These are phyloP conservation scores for Microcaecilia unicolor DNA, from an alignment of 2,797 vertebrate species.

Conservation along the genomic window DNA sequence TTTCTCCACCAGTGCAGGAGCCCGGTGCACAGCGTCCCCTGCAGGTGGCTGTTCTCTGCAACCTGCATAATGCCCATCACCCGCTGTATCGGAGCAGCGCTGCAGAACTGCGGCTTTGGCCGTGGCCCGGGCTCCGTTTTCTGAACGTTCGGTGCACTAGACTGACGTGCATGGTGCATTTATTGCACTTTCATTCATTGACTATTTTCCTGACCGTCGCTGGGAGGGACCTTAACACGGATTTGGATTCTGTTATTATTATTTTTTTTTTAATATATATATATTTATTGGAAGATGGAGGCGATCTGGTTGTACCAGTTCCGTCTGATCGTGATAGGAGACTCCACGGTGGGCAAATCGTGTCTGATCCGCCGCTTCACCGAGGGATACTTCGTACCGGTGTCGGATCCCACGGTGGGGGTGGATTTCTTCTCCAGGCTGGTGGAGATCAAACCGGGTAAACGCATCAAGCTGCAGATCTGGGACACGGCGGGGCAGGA, in stretches of 20 bases:
- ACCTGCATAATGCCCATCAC: too few relatives aligned
- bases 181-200: background rate
- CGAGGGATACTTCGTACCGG: constrained; percentile 86
- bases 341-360: constrained; percentile 91
- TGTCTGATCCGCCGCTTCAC: constrained; percentile 92
- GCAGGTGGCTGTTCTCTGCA: background rate
- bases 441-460: constrained; percentile 89
- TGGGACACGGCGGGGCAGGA: constrained; percentile 87
- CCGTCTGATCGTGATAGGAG: constrained; percentile 87
- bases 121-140: too few relatives aligned
- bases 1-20: too few relatives aligned
- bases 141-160: too few relatives aligned
- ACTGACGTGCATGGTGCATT: too few relatives aligned
- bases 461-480: constrained; percentile 88
- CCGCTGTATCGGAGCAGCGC: background rate
- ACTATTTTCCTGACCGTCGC: background rate
- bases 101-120: background rate
- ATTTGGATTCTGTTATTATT: too few relatives aligned
- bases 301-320: constrained; percentile 96
- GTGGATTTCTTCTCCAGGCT: constrained; percentile 94
- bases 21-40: background rate
- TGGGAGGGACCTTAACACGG: too few relatives aligned
- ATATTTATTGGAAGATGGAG: too few relatives aligned
- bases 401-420: constrained; percentile 88
- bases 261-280: too few relatives aligned